Percentiles rank a stretch among this genome's conserved stretches.
These are phyloP conservation scores for Melanogrammus aeglefinus DNA, from an alignment of 2,797 vertebrate genomes.

Conservation along the genomic window DNA sequence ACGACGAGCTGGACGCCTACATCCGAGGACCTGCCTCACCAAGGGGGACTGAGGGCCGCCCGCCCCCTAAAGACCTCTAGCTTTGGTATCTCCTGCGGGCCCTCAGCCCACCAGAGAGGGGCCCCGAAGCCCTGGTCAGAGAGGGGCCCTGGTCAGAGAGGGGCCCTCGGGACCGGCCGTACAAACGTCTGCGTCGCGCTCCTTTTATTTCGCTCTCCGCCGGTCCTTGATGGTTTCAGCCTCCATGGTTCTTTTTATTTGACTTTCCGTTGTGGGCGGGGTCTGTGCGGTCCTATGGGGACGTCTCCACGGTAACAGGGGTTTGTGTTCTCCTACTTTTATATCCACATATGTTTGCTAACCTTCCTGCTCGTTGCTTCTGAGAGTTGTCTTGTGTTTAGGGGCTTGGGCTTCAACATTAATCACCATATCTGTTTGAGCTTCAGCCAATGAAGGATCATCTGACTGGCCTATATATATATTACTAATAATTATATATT, in stretches of 20 bases:
- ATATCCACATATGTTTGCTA: conserved; percentile 53
- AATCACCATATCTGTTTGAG: conserved; percentile 11
- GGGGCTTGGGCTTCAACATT: conserved; percentile 13
- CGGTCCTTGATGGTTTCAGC: neutral
- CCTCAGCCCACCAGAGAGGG: conserved; percentile 26
- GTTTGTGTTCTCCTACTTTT: conserved; percentile 42
- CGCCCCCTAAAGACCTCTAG: conserved; percentile 19
- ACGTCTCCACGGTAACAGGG: conserved; percentile 25
- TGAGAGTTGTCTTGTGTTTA: conserved; percentile 42
- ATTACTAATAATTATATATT: too few species aligned
- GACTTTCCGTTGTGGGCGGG: conserved; percentile 25
- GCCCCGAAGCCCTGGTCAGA: conserved; percentile 9
- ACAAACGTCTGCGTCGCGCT: conserved; percentile 20
- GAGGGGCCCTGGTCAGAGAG: too few species aligned
- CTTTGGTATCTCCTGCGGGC: conserved; percentile 14
- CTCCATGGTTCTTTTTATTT: conserved; percentile 19
- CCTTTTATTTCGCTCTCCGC: conserved; percentile 22
- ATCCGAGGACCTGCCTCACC: conserved; percentile 96
- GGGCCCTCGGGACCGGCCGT: too few species aligned
- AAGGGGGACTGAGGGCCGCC: conserved; percentile 92
- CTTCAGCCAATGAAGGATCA: conserved; percentile 1
- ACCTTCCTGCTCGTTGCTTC: conserved; percentile 36
- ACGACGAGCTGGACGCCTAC: conserved; percentile 96
- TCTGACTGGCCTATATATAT: neutral
- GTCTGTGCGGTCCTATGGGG: conserved; percentile 27